These are phyloP conservation scores for Cyanocitta stelleri DNA, from an alignment of 2,113 vertebrate genomes.

Conservation along the genomic window DNA sequence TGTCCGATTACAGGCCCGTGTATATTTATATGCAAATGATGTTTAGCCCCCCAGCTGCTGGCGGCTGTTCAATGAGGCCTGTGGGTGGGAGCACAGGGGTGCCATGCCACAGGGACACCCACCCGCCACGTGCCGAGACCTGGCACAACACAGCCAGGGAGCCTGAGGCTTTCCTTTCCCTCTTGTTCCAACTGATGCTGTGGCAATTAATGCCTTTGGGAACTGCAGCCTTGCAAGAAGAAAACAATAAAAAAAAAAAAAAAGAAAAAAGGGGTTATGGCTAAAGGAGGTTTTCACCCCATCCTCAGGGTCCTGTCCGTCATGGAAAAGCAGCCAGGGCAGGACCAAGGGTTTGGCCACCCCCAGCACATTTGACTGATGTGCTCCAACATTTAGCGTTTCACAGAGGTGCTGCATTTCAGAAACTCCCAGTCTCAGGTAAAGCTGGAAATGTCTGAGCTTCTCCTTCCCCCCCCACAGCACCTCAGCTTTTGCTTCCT, in stretches of 20 bases:
- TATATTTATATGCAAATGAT: neutral
- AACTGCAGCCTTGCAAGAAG: neutral
- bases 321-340: neutral
- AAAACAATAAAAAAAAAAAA: neutral
- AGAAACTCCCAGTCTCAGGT: neutral
- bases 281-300: neutral
- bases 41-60: neutral
- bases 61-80: accelerated
- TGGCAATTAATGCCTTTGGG: neutral
- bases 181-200: neutral
- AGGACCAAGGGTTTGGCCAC: neutral
- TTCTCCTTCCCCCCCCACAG: neutral
- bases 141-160: accelerated
- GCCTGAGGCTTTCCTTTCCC: neutral
- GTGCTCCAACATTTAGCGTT: neutral
- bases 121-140: accelerated
- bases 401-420: neutral
- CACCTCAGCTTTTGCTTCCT: neutral
- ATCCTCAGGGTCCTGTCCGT: neutral
- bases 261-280: neutral
- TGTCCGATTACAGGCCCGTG: neutral
- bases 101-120: neutral
- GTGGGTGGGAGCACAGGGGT: neutral
- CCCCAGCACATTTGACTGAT: neutral
- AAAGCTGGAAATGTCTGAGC: neutral